Evolutionary conservation across 1,140 invertebrate species (phyloP).

Genomic region (Drosophila dunni): DNA sequence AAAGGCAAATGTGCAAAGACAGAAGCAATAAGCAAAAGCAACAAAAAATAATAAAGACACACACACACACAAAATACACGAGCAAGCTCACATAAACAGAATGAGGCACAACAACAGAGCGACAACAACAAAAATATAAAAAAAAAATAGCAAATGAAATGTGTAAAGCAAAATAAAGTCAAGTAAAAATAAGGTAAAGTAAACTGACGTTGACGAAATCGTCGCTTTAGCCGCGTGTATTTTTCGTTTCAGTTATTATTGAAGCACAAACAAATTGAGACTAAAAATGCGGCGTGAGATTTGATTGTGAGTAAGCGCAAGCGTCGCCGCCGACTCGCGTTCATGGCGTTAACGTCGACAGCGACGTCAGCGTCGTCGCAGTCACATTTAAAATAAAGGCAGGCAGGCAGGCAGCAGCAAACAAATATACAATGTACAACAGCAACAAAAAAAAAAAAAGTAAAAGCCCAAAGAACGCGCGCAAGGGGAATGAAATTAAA

Average conservation of each 20-base stretch:
- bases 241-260: conserved; percentile 84
- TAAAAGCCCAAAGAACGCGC: conserved; percentile 51
- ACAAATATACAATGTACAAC: conserved; percentile 4
- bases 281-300: conserved; percentile 84
- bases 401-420: conserved; percentile 20
- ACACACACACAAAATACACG: not conserved
- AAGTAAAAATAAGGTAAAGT: conserved; percentile 65
- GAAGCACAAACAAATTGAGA: conserved; percentile 77
- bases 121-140: not conserved
- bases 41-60: conserved; percentile 46
- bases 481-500: conserved; percentile 36
- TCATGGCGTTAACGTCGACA: conserved; percentile 40
- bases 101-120: not conserved
- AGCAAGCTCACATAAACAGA: too few species aligned
- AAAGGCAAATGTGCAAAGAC: conserved; percentile 34
- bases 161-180: conserved; percentile 44
- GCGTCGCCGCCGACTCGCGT: conserved; percentile 38
- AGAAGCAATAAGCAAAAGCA: conserved; percentile 48
- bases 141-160: conserved; percentile 42
- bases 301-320: conserved; percentile 84
- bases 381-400: conserved; percentile 50
- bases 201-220: conserved; percentile 76
- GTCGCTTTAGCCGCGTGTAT: conserved; percentile 78
- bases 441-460: conserved; percentile 36
- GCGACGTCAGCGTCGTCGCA: conserved; percentile 32